Base-by-base conservation (phyloP, 2,113 vertebrate genomes). In the Camelus bactrianus region DNA sequence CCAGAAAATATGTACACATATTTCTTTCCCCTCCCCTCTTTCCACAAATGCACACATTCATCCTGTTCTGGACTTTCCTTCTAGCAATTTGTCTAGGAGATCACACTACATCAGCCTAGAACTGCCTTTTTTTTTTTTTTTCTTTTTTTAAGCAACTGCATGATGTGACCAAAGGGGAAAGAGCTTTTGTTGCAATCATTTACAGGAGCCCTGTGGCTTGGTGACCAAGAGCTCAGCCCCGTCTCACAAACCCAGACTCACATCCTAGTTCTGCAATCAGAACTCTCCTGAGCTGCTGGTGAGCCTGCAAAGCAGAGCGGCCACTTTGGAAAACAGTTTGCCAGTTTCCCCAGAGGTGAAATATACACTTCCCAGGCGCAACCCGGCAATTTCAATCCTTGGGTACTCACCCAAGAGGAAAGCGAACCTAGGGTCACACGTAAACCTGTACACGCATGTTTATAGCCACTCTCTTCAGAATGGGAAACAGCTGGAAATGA, bases 391-490 rank as follows among this genome's bases (percentile, higher is more conserved):
- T 65, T 64, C 56, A 32, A 32, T n/a, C 42, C 80, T 42, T 28
- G 24, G 46, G 72, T 56, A 14, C 64, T 72, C 46, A 72, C 86
- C 65, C 56, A 28, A 72, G n/a, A 50, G 56, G 50, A 73, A 35
- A 19, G 16, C 64, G 67, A 85, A 30, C 58, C 50, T 60, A 52
- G 10, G 81, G 16, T 28, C 38, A 30, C 52, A 24, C 16, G 3
- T 42, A 60, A 56, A 38, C 65, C 26, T 22, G 65, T 14, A 22
- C 0, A 5, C 0, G 2, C 70, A 6, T 26, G 64, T 64, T 19
- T 26, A 20, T 2, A 17, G 54, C 72, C 38, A 24, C 73, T 50
- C 32, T 42, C 6, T 30, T 65, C 19, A 1, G 6, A 38, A 67
- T 5, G 1, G 4, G 38, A 38, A 30, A 20, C 58, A 22, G 32